phyloP scores from a whole-genome alignment of 2,797 vertebrate genomes.

The Falco naumanni region DNA sequence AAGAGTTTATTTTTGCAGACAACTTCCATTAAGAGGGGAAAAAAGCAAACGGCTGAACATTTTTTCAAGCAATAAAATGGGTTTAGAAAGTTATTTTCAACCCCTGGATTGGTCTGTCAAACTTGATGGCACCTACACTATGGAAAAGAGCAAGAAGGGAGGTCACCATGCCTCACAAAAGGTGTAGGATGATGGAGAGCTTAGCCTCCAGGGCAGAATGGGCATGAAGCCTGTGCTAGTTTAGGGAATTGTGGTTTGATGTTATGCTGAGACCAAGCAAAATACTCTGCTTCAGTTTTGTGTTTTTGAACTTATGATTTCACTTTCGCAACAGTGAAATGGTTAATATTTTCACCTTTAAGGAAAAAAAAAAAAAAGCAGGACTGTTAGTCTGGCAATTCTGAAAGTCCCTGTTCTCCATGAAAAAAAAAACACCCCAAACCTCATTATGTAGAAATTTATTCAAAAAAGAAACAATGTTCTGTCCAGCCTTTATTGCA shows the following conservation, averaged over 20 bases:
- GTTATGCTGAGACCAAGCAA: not conserved
- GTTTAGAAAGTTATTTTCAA: slow-evolving; percentile 10
- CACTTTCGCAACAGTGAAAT: not conserved
- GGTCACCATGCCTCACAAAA: not conserved
- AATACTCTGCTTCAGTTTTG: not conserved
- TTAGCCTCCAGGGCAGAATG: not conserved
- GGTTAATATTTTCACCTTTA: not conserved
- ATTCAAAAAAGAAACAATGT: not conserved
- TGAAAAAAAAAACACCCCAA: accelerated
- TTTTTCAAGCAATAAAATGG: slow-evolving; percentile 5
- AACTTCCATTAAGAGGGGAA: not conserved
- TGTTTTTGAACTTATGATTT: not conserved
- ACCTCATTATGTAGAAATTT: not conserved
- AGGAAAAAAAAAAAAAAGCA: not conserved
- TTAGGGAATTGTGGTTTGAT: not conserved
- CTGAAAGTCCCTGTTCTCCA: not conserved
- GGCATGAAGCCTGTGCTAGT: not conserved
- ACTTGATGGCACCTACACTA: not conserved
- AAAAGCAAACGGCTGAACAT: not conserved
- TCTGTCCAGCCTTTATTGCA: not conserved
- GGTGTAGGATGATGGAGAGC: not conserved
- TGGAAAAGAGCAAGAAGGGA: not conserved
- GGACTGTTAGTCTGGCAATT: not conserved
- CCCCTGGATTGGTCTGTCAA: not conserved
- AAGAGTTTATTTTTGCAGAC: not conserved